Percentiles rank a stretch among this genome's conserved stretches.
Evolutionary conservation across 2,888 invertebrate genomes (phyloP).

Genomic region (Drosophila crucigera): DNA sequence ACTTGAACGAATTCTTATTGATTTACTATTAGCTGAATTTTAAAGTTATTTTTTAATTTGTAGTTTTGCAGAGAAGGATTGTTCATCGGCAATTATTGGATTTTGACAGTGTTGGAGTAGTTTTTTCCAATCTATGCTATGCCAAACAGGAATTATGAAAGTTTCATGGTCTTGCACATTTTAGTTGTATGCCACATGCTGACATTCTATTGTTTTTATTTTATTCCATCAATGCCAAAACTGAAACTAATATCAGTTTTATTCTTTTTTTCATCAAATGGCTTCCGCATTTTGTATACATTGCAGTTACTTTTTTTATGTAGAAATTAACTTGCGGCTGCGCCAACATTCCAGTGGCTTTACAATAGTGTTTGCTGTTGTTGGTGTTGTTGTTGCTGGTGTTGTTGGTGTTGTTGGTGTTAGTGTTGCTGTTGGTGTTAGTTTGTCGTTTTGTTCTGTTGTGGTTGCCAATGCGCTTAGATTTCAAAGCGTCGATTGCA

Average conservation of each 20-base stretch:
- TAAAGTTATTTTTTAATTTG: neutral
- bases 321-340: conserved; percentile 41
- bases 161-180: neutral
- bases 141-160: neutral
- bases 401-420: conserved; percentile 7
- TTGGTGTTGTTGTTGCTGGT: neutral
- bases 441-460: conserved; percentile 35
- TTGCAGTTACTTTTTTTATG: conserved; percentile 27
- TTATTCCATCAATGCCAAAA: conserved; percentile 42
- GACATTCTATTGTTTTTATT: neutral
- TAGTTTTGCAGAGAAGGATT: neutral
- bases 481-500: conserved; percentile 52
- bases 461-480: conserved; percentile 56
- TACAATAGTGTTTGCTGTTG: neutral
- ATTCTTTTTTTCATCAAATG: conserved; percentile 47
- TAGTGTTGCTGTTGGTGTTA: neutral
- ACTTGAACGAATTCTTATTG: neutral
- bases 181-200: conserved; percentile 1
- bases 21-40: too few species aligned
- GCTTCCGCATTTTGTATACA: conserved; percentile 62
- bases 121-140: neutral
- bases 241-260: conserved; percentile 30
- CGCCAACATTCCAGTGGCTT: conserved; percentile 65
- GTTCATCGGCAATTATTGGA: neutral
- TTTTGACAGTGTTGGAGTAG: neutral